Conservation (phyloP, 2,888 invertebrate species). For the Criorhina ranunculi region DNA sequence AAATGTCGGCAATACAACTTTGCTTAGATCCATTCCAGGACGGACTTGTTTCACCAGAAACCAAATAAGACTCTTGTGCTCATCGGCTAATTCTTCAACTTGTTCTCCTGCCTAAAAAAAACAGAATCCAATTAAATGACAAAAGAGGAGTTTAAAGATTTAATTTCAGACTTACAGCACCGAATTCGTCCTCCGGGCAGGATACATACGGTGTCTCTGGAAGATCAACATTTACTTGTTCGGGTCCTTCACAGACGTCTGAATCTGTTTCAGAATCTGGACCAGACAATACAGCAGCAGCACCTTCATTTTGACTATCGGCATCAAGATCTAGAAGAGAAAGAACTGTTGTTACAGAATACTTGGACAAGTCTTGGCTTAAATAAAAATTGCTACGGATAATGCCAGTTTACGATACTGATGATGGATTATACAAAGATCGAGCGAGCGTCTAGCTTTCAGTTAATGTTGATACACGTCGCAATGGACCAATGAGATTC, state of each 20-base stretch:
- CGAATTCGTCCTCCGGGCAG: constrained; percentile 87
- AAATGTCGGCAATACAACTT: constrained; percentile 95
- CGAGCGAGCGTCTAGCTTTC: background rate
- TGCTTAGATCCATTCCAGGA: constrained; percentile 96
- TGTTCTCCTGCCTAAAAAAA: constrained; percentile 89
- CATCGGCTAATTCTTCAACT: constrained; percentile 96
- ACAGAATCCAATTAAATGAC: background rate
- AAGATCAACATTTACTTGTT: constrained; percentile 82
- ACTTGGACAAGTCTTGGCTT: background rate
- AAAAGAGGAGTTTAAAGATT: background rate
- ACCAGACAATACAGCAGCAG: constrained; percentile 85
- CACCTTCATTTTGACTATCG: constrained; percentile 88
- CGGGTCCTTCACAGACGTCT: constrained; percentile 83
- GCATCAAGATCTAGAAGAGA: constrained; percentile 88
- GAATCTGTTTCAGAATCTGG: constrained; percentile 87
- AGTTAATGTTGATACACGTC: background rate
- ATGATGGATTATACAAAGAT: background rate
- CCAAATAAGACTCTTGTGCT: constrained; percentile 98
- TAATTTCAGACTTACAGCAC: constrained; percentile 83
- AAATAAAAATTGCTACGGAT: background rate
- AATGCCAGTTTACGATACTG: constrained; percentile 4
- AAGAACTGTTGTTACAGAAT: background rate
- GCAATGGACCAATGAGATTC: background rate
- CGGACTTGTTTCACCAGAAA: constrained; percentile 96
- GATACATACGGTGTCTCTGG: constrained; percentile 87